phyloP scores from a whole-genome alignment of 2,888 invertebrate genomes.

The Microctonus brassicae region DNA sequence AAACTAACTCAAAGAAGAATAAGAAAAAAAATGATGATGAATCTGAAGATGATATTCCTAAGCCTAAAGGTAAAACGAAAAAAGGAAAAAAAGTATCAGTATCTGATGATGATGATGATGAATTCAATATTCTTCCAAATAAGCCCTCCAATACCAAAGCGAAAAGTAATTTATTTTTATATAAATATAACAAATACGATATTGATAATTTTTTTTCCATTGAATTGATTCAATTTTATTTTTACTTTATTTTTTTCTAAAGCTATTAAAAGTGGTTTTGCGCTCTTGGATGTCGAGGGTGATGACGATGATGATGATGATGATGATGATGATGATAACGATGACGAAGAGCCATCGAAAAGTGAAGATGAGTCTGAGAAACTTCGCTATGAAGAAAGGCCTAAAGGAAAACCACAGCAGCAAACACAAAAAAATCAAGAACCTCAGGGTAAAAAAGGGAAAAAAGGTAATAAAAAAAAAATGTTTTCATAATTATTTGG shows the following conservation, averaged over 20 bases:
- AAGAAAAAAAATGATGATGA: conserved; percentile 43
- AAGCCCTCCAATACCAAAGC: conserved; percentile 41
- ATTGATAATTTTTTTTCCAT: background rate
- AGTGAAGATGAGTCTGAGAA: conserved; percentile 68
- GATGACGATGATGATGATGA: conserved; percentile 68
- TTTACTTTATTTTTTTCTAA: conserved; percentile 12
- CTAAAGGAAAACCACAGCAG: conserved; percentile 70
- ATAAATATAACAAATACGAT: background rate
- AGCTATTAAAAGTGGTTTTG: conserved; percentile 73
- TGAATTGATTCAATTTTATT: background rate
- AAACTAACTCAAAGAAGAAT: conserved; percentile 35
- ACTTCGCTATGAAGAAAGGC: conserved; percentile 70
- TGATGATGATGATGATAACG: conserved; percentile 62
- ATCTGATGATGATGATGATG: conserved; percentile 66
- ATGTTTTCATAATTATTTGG: background rate
- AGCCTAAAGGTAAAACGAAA: conserved; percentile 61
- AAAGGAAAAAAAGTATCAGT: conserved; percentile 64
- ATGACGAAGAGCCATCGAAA: conserved; percentile 64
- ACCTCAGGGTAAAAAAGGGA: conserved; percentile 76
- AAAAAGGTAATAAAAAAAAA: conserved; percentile 74
- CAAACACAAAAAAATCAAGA: conserved; percentile 65
- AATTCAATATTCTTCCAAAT: conserved; percentile 38
- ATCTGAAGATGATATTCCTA: conserved; percentile 50
- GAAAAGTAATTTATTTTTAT: conserved; percentile 21
- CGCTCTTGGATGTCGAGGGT: conserved; percentile 76